Evolutionary conservation across 2,113 vertebrate genomes (phyloP).

Genomic region (Pelecanus crispus): DNA sequence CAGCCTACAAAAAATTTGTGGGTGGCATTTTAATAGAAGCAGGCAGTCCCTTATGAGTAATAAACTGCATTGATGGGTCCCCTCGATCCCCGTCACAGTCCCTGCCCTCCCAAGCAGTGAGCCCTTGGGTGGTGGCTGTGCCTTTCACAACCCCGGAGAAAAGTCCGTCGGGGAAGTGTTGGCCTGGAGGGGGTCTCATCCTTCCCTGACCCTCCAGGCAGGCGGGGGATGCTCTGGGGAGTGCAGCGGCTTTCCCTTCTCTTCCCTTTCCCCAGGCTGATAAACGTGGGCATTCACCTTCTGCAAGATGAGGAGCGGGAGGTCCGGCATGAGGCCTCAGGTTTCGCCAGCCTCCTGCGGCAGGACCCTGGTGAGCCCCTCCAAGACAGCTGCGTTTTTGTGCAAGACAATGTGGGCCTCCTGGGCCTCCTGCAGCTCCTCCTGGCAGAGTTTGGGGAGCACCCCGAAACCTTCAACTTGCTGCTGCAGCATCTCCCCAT

Average conservation of each 20-base stretch:
- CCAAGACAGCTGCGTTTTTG: not conserved
- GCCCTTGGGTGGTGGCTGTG: not conserved
- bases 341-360: conserved; percentile 65
- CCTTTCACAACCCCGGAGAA: not conserved
- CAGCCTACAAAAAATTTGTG: not conserved
- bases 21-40: not conserved
- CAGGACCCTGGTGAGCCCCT: not conserved
- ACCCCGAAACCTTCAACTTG: conserved; percentile 62
- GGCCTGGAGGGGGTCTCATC: not conserved
- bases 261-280: conserved; percentile 65
- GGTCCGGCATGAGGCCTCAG: conserved; percentile 71
- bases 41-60: not conserved
- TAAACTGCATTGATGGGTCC: not conserved
- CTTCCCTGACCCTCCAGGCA: not conserved
- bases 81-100: fast-evolving
- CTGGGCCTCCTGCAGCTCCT: conserved; percentile 74
- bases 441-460: conserved; percentile 65
- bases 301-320: conserved; percentile 84
- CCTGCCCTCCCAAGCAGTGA: not conserved
- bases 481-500: conserved; percentile 77
- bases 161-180: not conserved
- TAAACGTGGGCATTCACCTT: conserved; percentile 73
- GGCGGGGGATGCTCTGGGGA: not conserved
- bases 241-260: not conserved
- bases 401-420: conserved; percentile 78